phyloP scores from a whole-genome alignment of 2,113 vertebrate species.

The Platichthys flesus region DNA sequence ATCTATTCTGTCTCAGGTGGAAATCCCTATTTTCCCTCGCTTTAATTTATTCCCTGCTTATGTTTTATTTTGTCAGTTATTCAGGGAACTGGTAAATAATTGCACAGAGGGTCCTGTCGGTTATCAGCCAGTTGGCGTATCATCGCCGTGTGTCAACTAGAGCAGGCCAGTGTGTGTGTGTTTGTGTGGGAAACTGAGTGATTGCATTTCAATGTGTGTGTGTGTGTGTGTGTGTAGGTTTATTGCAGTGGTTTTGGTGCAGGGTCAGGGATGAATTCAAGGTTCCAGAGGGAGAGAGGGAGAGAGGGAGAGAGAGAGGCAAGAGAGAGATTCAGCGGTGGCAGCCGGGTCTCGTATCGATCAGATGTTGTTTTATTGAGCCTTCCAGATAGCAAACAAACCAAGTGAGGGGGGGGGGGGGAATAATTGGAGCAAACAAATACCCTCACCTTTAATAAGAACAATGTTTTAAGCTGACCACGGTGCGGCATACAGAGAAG shows the following conservation, averaged over 20 bases:
- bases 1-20: slow-evolving; percentile 42
- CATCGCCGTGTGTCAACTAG: slow-evolving; percentile 47
- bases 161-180: slow-evolving; percentile 7
- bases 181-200: neutral
- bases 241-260: slow-evolving; percentile 32
- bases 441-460: slow-evolving; percentile 13
- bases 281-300: slow-evolving; percentile 22
- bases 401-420: neutral
- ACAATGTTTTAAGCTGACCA: slow-evolving; percentile 22
- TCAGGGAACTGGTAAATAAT: slow-evolving; percentile 64
- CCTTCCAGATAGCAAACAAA: slow-evolving; percentile 52
- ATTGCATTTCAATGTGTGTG: neutral
- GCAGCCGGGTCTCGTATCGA: slow-evolving; percentile 39
- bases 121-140: slow-evolving; percentile 63
- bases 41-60: slow-evolving; percentile 55
- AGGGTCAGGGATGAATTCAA: slow-evolving; percentile 47
- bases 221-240: neutral
- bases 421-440: slow-evolving; percentile 51
- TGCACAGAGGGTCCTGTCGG: slow-evolving; percentile 40
- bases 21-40: slow-evolving; percentile 30
- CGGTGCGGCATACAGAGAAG: neutral
- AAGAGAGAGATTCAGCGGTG: slow-evolving; percentile 13
- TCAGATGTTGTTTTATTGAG: slow-evolving; percentile 58
- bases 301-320: neutral
- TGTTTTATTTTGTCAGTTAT: slow-evolving; percentile 69